These are phyloP conservation scores for Yponomeuta sedellus DNA, from an alignment of 2,888 invertebrate species.

Conservation along the genomic window DNA sequence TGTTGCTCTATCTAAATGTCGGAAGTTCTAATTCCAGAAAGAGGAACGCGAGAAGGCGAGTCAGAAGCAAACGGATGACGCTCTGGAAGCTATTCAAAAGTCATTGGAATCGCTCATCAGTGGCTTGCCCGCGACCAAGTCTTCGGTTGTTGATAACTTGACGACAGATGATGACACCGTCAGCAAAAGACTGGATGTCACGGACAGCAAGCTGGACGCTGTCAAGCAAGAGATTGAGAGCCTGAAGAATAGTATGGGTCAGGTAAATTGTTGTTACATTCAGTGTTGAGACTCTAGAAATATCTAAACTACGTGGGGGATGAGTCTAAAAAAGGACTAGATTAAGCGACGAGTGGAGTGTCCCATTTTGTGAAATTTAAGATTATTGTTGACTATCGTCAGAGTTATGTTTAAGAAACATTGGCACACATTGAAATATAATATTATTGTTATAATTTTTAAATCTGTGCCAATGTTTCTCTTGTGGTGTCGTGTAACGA, in stretches of 20 bases:
- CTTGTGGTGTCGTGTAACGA: too few relatives aligned
- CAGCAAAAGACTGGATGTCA: constrained; percentile 46
- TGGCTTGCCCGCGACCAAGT: neutral
- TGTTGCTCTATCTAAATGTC: neutral
- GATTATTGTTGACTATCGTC: too few relatives aligned
- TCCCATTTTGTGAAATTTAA: too few relatives aligned
- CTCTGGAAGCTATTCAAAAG: constrained; percentile 62
- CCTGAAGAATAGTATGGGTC: constrained; percentile 49
- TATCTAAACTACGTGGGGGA: too few relatives aligned
- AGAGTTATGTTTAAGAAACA: too few relatives aligned
- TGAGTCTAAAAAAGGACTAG: too few relatives aligned
- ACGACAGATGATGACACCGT: constrained; percentile 42
- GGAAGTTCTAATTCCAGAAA: constrained; percentile 52
- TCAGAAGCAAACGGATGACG: constrained; percentile 78
- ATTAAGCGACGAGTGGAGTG: too few relatives aligned
- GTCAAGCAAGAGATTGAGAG: constrained; percentile 51
- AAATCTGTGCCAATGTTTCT: too few relatives aligned
- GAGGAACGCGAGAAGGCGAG: constrained; percentile 80
- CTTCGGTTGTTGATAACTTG: constrained; percentile 42
- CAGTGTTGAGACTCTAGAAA: neutral
- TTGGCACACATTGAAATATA: too few relatives aligned
- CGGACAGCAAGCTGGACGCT: constrained; percentile 56
- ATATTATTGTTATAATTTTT: too few relatives aligned
- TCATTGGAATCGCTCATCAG: constrained; percentile 42
- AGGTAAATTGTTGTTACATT: constrained; percentile 32